Conservation (phyloP, 1,140 invertebrate genomes). For the Cotesia typhae region DNA sequence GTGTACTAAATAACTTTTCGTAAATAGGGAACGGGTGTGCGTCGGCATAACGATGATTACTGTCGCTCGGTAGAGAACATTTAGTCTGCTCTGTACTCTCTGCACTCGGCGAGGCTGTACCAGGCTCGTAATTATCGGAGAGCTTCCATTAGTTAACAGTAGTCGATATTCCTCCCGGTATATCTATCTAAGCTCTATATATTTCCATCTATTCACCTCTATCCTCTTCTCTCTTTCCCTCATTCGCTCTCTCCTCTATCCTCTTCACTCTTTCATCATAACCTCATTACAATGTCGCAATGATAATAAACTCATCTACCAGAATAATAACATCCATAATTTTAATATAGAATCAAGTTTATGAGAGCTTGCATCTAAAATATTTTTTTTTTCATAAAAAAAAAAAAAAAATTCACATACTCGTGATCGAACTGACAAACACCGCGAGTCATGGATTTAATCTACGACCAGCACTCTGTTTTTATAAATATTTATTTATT, state of each 20-base stretch:
- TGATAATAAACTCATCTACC: constrained; percentile 46
- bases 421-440: constrained; percentile 16
- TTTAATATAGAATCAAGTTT: constrained; percentile 1
- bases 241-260: neutral
- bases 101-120: constrained; percentile 12
- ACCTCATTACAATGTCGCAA: constrained; percentile 63
- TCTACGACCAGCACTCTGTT: constrained; percentile 37
- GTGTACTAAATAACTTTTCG: constrained; percentile 32
- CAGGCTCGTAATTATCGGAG: constrained; percentile 62
- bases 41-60: constrained; percentile 61
- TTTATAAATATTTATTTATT: constrained; percentile 56
- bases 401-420: no score
- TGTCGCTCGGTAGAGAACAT: constrained; percentile 58
- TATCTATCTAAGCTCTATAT: constrained; percentile 23
- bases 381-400: no score
- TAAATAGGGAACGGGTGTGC: constrained; percentile 9
- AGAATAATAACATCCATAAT: no score
- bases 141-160: constrained; percentile 66
- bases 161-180: constrained; percentile 55
- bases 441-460: constrained; percentile 15
- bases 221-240: constrained; percentile 2
- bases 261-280: constrained; percentile 60
- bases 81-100: constrained; percentile 52
- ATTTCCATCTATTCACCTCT: neutral
- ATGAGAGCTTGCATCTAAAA: no score